Percentiles rank a stretch among this genome's conserved stretches.
phyloP scores from a whole-genome alignment of 2,888 invertebrate species.

The Entomobrya multifasciata region DNA sequence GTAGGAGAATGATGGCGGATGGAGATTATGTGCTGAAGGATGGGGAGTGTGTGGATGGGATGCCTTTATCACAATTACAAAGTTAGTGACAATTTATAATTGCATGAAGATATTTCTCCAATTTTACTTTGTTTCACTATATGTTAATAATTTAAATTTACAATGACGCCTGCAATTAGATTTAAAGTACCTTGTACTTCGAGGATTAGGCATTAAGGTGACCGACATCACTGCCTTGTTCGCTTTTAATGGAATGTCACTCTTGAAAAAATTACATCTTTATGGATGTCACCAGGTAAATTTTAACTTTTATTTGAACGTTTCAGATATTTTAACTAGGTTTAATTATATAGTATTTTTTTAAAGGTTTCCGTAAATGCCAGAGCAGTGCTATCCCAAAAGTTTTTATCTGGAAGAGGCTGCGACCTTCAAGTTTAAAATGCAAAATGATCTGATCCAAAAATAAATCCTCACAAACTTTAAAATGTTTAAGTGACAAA shows the following conservation, averaged over 20 bases:
- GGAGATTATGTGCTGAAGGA: slow-evolving; percentile 32
- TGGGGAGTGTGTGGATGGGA: slow-evolving; percentile 41
- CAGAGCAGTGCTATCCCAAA: slow-evolving; percentile 61
- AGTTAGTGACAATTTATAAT: too few relatives aligned
- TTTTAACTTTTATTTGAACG: too few relatives aligned
- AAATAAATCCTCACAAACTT: too few relatives aligned
- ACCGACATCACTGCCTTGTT: slow-evolving; percentile 75
- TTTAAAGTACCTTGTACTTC: slow-evolving; percentile 70
- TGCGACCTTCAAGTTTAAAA: slow-evolving; percentile 71
- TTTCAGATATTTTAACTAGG: too few relatives aligned
- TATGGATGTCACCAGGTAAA: slow-evolving; percentile 75
- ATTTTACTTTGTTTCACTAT: too few relatives aligned
- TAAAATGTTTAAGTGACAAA: too few relatives aligned
- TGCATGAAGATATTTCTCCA: too few relatives aligned
- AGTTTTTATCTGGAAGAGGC: slow-evolving; percentile 66
- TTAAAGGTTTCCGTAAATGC: slow-evolving; percentile 51
- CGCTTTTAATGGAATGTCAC: slow-evolving; percentile 75
- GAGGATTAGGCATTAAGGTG: slow-evolving; percentile 78
- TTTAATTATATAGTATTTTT: too few relatives aligned
- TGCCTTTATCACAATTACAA: slow-evolving; percentile 37
- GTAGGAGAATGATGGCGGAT: slow-evolving; percentile 66
- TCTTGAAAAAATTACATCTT: slow-evolving; percentile 76
- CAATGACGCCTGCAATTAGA: too few relatives aligned
- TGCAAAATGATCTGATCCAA: too few relatives aligned
- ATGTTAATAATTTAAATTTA: too few relatives aligned